Conservation (phyloP, 2,797 vertebrate genomes). For the Alexandromys oeconomus region DNA sequence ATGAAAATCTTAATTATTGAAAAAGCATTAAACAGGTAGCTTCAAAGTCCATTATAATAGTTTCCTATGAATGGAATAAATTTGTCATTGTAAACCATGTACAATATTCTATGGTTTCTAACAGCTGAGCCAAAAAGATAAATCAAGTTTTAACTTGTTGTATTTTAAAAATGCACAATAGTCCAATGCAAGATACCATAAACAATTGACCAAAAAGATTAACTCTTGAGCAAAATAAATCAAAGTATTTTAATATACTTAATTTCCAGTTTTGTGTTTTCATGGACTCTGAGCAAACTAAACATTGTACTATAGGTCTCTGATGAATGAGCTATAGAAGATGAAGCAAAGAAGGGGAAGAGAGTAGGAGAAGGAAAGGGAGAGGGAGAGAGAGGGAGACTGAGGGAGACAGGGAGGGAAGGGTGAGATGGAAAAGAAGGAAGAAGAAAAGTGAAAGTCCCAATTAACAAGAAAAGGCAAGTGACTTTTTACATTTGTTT, state of each 20-base stretch:
- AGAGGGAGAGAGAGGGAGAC: too few relatives aligned
- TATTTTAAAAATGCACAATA: conserved; percentile 37
- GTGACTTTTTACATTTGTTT: not conserved
- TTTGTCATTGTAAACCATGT: conserved; percentile 34
- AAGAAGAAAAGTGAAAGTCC: conserved; percentile 2
- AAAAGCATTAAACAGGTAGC: conserved; percentile 27
- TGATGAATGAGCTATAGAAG: not conserved
- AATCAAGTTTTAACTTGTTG: conserved; percentile 69
- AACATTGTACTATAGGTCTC: not conserved
- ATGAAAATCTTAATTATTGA: conserved; percentile 16
- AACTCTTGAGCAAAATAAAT: conserved; percentile 72
- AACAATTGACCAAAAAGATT: conserved; percentile 65
- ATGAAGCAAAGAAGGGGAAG: not conserved
- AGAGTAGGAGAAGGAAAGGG: too few relatives aligned
- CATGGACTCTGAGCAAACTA: conserved; percentile 30
- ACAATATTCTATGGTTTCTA: conserved; percentile 59
- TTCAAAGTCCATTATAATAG: conserved; percentile 27
- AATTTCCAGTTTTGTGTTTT: conserved; percentile 37
- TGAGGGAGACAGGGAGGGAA: too few relatives aligned
- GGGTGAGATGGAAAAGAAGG: too few relatives aligned
- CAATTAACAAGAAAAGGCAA: conserved; percentile 32
- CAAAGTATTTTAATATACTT: conserved; percentile 64
- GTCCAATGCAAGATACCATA: conserved; percentile 40
- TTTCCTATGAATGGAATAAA: conserved; percentile 53
- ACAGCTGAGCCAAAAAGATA: conserved; percentile 65